Conservation (phyloP, 1,140 invertebrate genomes). For the Dinoponera quadriceps region DNA sequence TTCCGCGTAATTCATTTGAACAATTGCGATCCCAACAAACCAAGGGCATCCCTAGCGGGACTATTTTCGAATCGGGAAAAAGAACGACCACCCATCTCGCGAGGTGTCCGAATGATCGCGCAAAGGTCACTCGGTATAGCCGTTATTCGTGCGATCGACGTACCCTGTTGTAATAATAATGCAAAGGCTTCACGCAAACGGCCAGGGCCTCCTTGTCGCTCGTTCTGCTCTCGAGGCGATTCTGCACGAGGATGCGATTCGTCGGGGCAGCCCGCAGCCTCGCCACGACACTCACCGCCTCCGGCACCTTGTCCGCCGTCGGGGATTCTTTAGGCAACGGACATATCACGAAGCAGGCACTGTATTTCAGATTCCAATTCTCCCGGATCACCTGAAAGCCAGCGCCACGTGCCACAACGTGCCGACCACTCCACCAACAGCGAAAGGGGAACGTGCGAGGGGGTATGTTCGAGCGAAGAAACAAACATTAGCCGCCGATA, state of each 20-base stretch:
- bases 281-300: slow-evolving; percentile 88
- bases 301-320: slow-evolving; percentile 81
- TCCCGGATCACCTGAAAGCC: slow-evolving; percentile 91
- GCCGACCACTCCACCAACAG: too few relatives aligned
- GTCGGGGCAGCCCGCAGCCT: slow-evolving; percentile 86
- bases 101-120: too few relatives aligned
- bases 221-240: slow-evolving; percentile 84
- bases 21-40: too few relatives aligned
- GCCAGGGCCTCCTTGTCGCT: slow-evolving; percentile 87
- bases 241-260: slow-evolving; percentile 87
- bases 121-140: too few relatives aligned
- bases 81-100: too few relatives aligned
- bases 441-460: too few relatives aligned
- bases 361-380: slow-evolving; percentile 97
- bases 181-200: slow-evolving; percentile 97
- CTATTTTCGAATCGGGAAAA: too few relatives aligned
- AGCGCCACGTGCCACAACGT: background rate
- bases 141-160: slow-evolving; percentile 46
- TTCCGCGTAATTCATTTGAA: too few relatives aligned
- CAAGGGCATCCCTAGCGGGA: too few relatives aligned
- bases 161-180: slow-evolving; percentile 94
- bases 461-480: too few relatives aligned
- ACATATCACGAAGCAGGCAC: slow-evolving; percentile 95
- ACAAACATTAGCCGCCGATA: too few relatives aligned
- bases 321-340: slow-evolving; percentile 87